These are phyloP conservation scores for Pseudorasbora parva DNA, from an alignment of 2,113 vertebrate species.

Conservation along the genomic window DNA sequence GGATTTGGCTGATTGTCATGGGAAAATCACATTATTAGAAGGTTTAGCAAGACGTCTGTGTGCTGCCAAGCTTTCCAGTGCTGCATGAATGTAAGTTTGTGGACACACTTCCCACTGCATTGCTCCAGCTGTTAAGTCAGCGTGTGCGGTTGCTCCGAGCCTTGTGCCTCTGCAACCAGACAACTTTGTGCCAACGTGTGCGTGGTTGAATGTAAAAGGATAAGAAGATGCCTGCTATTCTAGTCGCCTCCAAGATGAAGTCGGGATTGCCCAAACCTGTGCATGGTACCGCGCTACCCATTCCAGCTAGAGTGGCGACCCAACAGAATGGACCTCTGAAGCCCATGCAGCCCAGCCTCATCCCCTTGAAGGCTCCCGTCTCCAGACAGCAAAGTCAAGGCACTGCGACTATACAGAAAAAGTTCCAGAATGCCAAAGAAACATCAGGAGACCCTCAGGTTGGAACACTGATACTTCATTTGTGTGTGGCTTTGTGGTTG, in stretches of 20 bases:
- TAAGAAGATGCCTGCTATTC: conserved; percentile 89
- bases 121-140: conserved; percentile 51
- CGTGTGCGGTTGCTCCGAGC: conserved; percentile 13
- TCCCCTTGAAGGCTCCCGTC: conserved; percentile 37
- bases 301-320: conserved; percentile 79
- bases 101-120: conserved; percentile 41
- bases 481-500: not conserved
- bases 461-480: conserved; percentile 59
- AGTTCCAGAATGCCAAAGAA: conserved; percentile 67
- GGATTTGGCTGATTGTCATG: conserved; percentile 32
- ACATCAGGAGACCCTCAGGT: conserved; percentile 86
- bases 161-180: conserved; percentile 11
- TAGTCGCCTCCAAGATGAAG: conserved; percentile 91
- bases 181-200: conserved; percentile 3
- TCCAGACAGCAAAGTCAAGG: conserved; percentile 71
- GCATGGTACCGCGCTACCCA: conserved; percentile 82
- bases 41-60: conserved; percentile 15
- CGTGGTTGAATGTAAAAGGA: conserved; percentile 36
- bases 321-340: conserved; percentile 41
- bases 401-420: conserved; percentile 71
- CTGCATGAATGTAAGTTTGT: conserved; percentile 36
- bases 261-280: conserved; percentile 89
- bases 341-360: conserved; percentile 74
- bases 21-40: conserved; percentile 27
- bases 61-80: not conserved